A percentile compares a stretch with the other conserved stretches of the same genome.
phyloP scores from a whole-genome alignment of 2,113 vertebrate genomes.

The Collichthys lucidus region DNA sequence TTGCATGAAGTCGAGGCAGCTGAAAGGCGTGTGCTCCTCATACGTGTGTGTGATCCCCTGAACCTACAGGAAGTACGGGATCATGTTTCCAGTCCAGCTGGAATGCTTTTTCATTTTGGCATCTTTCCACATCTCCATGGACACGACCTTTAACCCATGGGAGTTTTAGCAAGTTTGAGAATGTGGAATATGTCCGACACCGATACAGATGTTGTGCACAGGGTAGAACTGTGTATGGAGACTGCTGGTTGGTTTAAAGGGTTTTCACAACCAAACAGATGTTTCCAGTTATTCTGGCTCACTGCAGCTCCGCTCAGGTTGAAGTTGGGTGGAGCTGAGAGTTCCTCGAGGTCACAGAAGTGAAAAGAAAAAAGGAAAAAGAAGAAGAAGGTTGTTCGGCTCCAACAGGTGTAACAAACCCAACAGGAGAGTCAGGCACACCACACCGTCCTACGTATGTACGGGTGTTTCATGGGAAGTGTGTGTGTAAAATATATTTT shows the following conservation, averaged over 20 bases:
- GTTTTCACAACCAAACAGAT: background rate
- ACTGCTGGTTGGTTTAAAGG: background rate
- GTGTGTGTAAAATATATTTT: no score
- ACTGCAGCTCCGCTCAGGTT: constrained; percentile 1
- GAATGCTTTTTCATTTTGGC: constrained; percentile 12
- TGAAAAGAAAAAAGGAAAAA: background rate
- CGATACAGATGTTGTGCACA: background rate
- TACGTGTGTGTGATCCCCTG: background rate
- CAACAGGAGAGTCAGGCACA: constrained; percentile 5
- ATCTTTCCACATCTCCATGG: background rate
- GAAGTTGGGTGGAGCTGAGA: background rate
- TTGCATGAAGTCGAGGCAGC: constrained; percentile 39
- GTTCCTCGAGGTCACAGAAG: background rate
- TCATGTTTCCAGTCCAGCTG: background rate
- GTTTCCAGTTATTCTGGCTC: constrained; percentile 6
- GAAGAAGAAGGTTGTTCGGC: background rate
- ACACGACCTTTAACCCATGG: background rate
- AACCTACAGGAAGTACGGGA: constrained; percentile 9
- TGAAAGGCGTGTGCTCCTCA: background rate
- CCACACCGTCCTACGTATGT: background rate
- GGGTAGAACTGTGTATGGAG: background rate
- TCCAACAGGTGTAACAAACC: constrained; percentile 16
- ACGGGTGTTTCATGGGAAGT: background rate
- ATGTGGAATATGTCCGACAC: no score
- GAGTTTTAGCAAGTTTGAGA: no score